Evolutionary conservation across 2,113 vertebrate genomes (phyloP).

Genomic region (Misgurnus anguillicaudatus): DNA sequence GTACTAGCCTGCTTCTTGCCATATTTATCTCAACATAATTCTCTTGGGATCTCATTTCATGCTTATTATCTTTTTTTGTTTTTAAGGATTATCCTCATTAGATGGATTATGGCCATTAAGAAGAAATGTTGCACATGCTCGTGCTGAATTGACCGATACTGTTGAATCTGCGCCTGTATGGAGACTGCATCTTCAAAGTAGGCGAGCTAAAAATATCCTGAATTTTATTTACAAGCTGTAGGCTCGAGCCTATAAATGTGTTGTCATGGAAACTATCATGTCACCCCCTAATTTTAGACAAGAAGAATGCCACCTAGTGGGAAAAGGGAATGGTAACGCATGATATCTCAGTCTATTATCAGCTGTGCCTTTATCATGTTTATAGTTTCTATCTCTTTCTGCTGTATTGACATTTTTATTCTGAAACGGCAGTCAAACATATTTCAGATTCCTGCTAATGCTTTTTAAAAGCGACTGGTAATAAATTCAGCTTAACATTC

Average conservation of each 20-base stretch:
- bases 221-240: slow-evolving; percentile 76
- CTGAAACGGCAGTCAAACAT: no score
- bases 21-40: background rate
- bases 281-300: slow-evolving; percentile 61
- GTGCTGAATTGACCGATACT: slow-evolving; percentile 12
- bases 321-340: background rate
- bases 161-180: slow-evolving; percentile 5
- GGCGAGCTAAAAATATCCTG: slow-evolving; percentile 69
- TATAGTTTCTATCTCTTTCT: no score
- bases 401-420: no score
- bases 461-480: no score
- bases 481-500: no score
- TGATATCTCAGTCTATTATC: background rate
- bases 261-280: slow-evolving; percentile 78
- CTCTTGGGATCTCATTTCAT: background rate
- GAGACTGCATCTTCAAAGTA: slow-evolving; percentile 55
- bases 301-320: slow-evolving; percentile 51
- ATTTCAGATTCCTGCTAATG: no score
- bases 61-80: background rate
- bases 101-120: slow-evolving; percentile 18
- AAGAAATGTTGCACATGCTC: background rate
- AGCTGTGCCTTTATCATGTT: background rate
- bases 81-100: slow-evolving; percentile 21
- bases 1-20: background rate
- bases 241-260: slow-evolving; percentile 60